Evolutionary conservation across 2,888 invertebrate species (phyloP).

Genomic region (Electrophaes corylata): DNA sequence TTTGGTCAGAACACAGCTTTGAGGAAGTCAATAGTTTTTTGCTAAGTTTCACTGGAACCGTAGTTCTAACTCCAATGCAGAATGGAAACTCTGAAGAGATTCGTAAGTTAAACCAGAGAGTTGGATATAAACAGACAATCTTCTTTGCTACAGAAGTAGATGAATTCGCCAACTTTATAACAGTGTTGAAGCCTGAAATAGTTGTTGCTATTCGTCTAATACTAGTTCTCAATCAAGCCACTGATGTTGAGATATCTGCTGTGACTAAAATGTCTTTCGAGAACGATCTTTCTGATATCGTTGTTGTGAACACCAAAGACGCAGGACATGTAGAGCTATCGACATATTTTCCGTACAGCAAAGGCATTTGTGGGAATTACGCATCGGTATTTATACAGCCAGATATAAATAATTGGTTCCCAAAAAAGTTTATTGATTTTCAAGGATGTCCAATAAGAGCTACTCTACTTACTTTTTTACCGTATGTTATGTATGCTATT

Average conservation of each 20-base stretch:
- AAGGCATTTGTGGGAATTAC: conserved; percentile 51
- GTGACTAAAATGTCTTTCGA: conserved; percentile 54
- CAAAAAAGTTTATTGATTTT: conserved; percentile 59
- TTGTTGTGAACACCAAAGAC: conserved; percentile 46
- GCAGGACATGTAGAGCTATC: conserved; percentile 42
- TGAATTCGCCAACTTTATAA: conserved; percentile 50
- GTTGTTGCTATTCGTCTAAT: conserved; percentile 50
- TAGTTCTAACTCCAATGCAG: conserved; percentile 42
- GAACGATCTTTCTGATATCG: conserved; percentile 56
- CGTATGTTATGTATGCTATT: conserved; percentile 43
- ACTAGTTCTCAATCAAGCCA: conserved; percentile 44
- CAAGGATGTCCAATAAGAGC: conserved; percentile 56
- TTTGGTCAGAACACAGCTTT: conserved; percentile 45
- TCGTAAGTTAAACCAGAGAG: conserved; percentile 33
- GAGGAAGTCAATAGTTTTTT: conserved; percentile 47
- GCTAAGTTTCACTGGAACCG: conserved; percentile 44
- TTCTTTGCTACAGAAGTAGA: conserved; percentile 47
- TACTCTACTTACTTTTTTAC: conserved; percentile 43
- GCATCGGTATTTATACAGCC: conserved; percentile 45
- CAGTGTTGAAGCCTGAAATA: conserved; percentile 43
- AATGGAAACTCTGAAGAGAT: conserved; percentile 32
- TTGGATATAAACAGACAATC: conserved; percentile 52
- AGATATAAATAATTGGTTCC: conserved; percentile 49
- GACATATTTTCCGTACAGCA: conserved; percentile 58
- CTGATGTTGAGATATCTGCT: conserved; percentile 33